Base-by-base conservation (phyloP, 2,113 vertebrate species). In the Hippolais icterina region DNA sequence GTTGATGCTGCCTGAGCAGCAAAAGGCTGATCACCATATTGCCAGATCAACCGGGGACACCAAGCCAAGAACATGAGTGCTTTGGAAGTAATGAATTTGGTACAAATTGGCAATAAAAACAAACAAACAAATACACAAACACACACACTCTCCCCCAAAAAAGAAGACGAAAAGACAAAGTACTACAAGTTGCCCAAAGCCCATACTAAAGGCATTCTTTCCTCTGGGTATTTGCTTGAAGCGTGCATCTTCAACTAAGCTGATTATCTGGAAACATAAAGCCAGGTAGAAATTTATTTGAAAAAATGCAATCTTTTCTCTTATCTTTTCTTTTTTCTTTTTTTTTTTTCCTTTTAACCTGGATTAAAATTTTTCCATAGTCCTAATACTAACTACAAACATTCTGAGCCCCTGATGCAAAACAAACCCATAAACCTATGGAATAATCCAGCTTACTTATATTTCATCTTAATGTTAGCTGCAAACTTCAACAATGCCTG, bases 161-260 rank as follows among this genome's bases (percentile, higher is more conserved):
- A 12, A 59, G 21, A 46, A 57, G 57, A 3, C 41, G 12, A 60
- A 90, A 80, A 79, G 0, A 49, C 23, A 0, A 65, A 80, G 15
- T 56, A 44, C 25, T 69, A 2, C 13, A 83, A 79, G 5, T 39
- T 74, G 22, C 8, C 33, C n/a, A 10, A 57, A 10, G 11, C 28
- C 65, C n/a, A 37, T 61, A 57, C 11, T 37, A 61, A 86, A 77
- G 4, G 17, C 0, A 0, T 53, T 61, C 22, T 79, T 78, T 35
- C 10, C 21, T 84, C 17, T 50, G 57, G 8, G 2, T 65, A 74
- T 17, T 83, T 57, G 8, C 31, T 27, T 49, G n/a, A 50, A 92
- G 23, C 1, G 2, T 1, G 0, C 0, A 2, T 52, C 44, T 84
- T 82, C 64, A 84, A 63, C 46, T 33, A 23, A 84, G 16, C 17